A percentile compares a stretch with the other conserved stretches of the same genome.
Evolutionary conservation across 2,797 vertebrate species (phyloP).

Genomic region (Dermochelys coriacea): DNA sequence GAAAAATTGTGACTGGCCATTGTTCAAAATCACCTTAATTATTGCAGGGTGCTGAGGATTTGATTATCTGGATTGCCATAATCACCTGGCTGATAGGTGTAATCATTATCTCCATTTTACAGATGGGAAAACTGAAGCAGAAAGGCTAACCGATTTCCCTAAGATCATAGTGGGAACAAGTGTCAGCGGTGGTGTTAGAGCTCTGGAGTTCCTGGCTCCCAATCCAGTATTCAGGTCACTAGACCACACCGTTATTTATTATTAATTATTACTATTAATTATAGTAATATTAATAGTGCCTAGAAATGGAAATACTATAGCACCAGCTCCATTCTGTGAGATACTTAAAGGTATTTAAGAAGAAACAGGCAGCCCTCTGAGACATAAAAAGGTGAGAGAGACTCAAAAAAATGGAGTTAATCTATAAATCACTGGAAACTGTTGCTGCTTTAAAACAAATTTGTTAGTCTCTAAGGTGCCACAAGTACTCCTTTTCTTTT

Average conservation of each 20-base stretch:
- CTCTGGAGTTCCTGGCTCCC: neutral
- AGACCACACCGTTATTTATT: neutral
- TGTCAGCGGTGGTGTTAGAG: neutral
- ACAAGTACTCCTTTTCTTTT: too few species aligned
- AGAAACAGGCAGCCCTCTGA: too few species aligned
- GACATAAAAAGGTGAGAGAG: too few species aligned
- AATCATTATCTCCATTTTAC: neutral
- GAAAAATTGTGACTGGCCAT: neutral
- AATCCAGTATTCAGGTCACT: neutral
- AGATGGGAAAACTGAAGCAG: neutral
- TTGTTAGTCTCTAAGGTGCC: too few species aligned
- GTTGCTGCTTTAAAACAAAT: too few species aligned
- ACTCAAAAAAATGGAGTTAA: too few species aligned
- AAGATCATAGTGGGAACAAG: neutral
- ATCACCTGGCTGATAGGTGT: neutral
- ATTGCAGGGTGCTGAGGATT: neutral
- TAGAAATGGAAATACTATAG: too few species aligned
- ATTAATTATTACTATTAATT: neutral
- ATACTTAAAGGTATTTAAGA: too few species aligned
- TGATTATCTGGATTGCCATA: accelerated
- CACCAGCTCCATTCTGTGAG: too few species aligned
- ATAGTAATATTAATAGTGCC: neutral
- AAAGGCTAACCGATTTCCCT: neutral
- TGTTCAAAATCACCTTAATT: neutral
- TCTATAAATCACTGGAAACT: too few species aligned